Conservation (phyloP, 2,888 invertebrate genomes). For the Caenorhabditis plicata region DNA sequence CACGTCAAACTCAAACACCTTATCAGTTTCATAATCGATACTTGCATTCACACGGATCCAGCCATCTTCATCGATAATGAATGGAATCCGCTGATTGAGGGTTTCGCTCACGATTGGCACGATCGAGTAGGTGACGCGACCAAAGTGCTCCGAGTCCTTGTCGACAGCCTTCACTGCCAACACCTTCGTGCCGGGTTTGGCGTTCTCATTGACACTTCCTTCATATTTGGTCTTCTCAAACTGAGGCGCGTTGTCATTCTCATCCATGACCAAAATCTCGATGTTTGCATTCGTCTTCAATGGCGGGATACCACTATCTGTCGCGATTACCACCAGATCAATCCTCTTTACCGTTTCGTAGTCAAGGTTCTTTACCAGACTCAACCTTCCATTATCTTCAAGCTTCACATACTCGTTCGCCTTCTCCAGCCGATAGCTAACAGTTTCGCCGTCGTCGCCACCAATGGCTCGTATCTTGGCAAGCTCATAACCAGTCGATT, state of each 20-base stretch:
- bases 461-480: slow-evolving; percentile 65
- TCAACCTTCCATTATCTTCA: slow-evolving; percentile 29
- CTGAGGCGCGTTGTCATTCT: slow-evolving; percentile 58
- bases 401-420: slow-evolving; percentile 30
- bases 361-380: slow-evolving; percentile 66
- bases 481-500: slow-evolving; percentile 46
- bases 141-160: slow-evolving; percentile 83
- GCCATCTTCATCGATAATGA: slow-evolving; percentile 48
- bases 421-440: slow-evolving; percentile 33
- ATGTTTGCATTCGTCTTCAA: slow-evolving; percentile 43
- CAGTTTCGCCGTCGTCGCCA: slow-evolving; percentile 70
- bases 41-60: slow-evolving; percentile 30
- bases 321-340: slow-evolving; percentile 78
- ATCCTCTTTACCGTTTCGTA: slow-evolving; percentile 79
- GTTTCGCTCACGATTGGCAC: not conserved
- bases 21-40: slow-evolving; percentile 48
- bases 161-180: slow-evolving; percentile 77
- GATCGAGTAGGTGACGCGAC: slow-evolving; percentile 75
- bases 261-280: slow-evolving; percentile 52
- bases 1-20: slow-evolving; percentile 11
- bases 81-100: slow-evolving; percentile 17
- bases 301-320: slow-evolving; percentile 75
- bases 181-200: slow-evolving; percentile 48
- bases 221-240: slow-evolving; percentile 49
- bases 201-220: slow-evolving; percentile 47